These are phyloP conservation scores for Podarcis cretensis DNA, from an alignment of 2,113 vertebrate species.

Conservation along the genomic window DNA sequence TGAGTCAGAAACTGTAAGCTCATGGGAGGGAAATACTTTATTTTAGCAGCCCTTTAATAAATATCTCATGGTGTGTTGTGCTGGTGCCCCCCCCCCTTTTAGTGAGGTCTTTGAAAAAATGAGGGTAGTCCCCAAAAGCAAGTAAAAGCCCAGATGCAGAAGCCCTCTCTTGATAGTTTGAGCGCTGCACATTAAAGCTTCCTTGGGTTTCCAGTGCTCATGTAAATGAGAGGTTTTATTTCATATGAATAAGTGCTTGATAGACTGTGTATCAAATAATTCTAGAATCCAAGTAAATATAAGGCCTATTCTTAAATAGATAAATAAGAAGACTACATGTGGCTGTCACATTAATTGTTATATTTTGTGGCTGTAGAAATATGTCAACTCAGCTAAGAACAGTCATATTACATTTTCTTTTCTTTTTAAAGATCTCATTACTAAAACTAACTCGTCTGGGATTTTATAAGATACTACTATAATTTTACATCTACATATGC, in stretches of 20 bases:
- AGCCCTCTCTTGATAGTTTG: not conserved
- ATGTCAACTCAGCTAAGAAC: constrained; percentile 50
- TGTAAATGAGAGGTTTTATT: not conserved
- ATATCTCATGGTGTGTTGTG: not conserved
- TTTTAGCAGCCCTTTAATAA: not conserved
- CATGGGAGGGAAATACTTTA: too few species aligned
- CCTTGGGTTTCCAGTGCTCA: not conserved
- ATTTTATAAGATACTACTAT: constrained; percentile 60
- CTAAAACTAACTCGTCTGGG: constrained; percentile 61
- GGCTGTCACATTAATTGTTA: not conserved
- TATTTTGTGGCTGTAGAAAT: constrained; percentile 48
- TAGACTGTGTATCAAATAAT: not conserved
- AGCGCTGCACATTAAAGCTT: not conserved
- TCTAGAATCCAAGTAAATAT: constrained; percentile 11
- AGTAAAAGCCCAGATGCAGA: not conserved
- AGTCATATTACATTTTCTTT: constrained; percentile 69
- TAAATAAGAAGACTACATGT: not conserved
- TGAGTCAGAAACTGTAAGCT: not conserved
- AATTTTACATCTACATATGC: constrained; percentile 48
- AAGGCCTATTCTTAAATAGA: constrained; percentile 10
- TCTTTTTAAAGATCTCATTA: constrained; percentile 74
- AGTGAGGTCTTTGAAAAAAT: not conserved
- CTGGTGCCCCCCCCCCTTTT: not conserved
- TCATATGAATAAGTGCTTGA: not conserved
- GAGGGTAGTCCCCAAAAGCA: not conserved